Base-by-base conservation (phyloP, 1,140 invertebrate species). In the Himalopsyche phryganea region DNA sequence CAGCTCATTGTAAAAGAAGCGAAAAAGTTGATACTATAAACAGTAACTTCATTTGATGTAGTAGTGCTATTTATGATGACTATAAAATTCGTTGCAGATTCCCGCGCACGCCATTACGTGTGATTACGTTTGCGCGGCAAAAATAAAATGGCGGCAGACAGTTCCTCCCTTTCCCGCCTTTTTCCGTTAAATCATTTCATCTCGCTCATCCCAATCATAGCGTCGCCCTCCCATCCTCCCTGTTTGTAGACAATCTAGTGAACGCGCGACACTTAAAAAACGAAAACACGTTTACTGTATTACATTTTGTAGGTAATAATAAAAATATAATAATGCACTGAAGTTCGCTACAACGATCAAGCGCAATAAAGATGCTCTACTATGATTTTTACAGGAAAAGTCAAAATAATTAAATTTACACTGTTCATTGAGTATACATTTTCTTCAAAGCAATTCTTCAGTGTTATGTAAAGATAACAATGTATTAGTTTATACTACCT, bases 141-240 rank as follows among this genome's bases (percentile, higher is more conserved):
- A 64, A 64, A 64, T 64, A 64, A 64, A 64, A 64, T 64, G 62
- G 62, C 58, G 62, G 57, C 57, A 64, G 62, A 64, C 62, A 59
- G 44, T 17, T 54, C 58, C 54, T 41, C 13, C 45, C 36, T 42
- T 52, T 35, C 46, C 40, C 13, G 23, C 23, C 42, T 50, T 33
- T n/a, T 36, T 51, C 44, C 32, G 5, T 38, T 19, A 40, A 41
- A 20, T 44, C 19, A 23, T 20, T 28, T 47, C 46, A 28, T 33
- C 42, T 42, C 2, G 19, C 45, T 46, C 45, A 47, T 50, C 45
- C 48, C 41, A 35, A 33, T 33, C 50, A 33, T 11, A 10, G 9
- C 55, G 13, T 44, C 14, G 42, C 23, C 19, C 40, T 42, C 48
- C 35, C 35, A 28, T n/a, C 40, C 17, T 44, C 57, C 50, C 50